A percentile compares a stretch with the other conserved stretches of the same genome.
Conservation (phyloP, 2,113 vertebrate species). For the Tragelaphus buxtoni region DNA sequence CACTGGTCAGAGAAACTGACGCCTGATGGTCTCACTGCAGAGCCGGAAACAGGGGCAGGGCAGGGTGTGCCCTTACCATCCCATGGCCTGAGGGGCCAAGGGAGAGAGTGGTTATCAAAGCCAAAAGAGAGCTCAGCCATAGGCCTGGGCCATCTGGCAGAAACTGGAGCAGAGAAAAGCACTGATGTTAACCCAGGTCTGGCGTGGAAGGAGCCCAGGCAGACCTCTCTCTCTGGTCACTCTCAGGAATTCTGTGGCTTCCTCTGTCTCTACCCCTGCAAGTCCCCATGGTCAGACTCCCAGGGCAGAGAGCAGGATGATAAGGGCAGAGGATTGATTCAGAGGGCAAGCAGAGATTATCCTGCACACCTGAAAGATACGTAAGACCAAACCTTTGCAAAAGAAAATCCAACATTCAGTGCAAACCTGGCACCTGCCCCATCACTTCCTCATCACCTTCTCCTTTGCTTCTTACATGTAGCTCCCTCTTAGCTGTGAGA, state of each 20-base stretch:
- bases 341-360: background rate
- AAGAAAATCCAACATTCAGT: background rate
- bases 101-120: background rate
- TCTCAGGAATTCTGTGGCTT: background rate
- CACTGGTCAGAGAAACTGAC: background rate
- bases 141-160: background rate
- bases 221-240: no score
- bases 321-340: background rate
- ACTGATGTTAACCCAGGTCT: rapidly evolving
- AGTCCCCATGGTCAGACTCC: background rate
- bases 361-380: background rate
- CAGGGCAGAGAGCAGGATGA: background rate
- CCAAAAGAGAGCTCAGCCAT: background rate
- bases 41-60: background rate
- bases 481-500: background rate
- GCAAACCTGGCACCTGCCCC: no score
- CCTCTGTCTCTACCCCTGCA: rapidly evolving
- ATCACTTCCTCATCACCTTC: rapidly evolving
- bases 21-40: rapidly evolving
- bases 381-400: background rate
- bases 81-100: no score
- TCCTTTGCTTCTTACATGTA: background rate
- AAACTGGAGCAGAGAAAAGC: background rate
- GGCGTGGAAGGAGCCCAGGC: no score
- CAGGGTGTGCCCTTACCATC: no score